Percentiles rank a stretch among this genome's conserved stretches.
Evolutionary conservation across 2,888 invertebrate genomes (phyloP).

Genomic region (Macaria liturata): DNA sequence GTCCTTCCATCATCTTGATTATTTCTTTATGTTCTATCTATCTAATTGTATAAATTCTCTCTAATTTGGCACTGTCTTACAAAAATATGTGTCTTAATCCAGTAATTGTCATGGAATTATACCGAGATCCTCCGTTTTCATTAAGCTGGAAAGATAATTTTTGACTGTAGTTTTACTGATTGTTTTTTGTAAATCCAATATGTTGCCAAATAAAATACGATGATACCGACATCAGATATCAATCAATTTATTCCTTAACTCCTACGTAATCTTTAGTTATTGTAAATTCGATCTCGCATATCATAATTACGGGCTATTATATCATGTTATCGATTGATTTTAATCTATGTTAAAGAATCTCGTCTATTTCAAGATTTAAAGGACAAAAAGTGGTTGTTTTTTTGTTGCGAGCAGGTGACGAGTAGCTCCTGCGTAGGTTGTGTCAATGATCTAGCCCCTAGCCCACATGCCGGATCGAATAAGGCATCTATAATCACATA

Average conservation of each 20-base stretch:
- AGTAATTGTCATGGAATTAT: constrained; percentile 74
- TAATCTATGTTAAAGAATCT: constrained; percentile 9
- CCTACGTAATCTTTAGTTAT: too few relatives aligned
- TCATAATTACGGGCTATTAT: too few relatives aligned
- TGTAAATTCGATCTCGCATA: too few relatives aligned
- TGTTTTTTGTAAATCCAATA: constrained; percentile 43
- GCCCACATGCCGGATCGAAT: constrained; percentile 81
- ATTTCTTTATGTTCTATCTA: constrained; percentile 55
- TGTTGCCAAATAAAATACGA: constrained; percentile 43
- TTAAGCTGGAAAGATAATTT: constrained; percentile 62
- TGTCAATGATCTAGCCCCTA: constrained; percentile 81
- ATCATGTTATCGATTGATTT: not conserved
- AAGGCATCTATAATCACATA: constrained; percentile 78
- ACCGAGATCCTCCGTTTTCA: constrained; percentile 76
- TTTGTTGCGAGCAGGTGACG: constrained; percentile 75
- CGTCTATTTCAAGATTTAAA: constrained; percentile 53
- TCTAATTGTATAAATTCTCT: constrained; percentile 72
- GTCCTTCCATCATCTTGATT: constrained; percentile 80
- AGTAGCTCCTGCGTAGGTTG: constrained; percentile 74
- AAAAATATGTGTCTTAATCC: constrained; percentile 70
- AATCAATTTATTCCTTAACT: too few relatives aligned
- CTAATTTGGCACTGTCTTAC: constrained; percentile 77
- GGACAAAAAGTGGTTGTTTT: constrained; percentile 58
- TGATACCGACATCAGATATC: too few relatives aligned
- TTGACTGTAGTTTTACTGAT: constrained; percentile 16